A percentile compares a stretch with the other conserved stretches of the same genome.
phyloP scores from a whole-genome alignment of 2,797 vertebrate genomes.

The Petrocephalus sullivani region DNA sequence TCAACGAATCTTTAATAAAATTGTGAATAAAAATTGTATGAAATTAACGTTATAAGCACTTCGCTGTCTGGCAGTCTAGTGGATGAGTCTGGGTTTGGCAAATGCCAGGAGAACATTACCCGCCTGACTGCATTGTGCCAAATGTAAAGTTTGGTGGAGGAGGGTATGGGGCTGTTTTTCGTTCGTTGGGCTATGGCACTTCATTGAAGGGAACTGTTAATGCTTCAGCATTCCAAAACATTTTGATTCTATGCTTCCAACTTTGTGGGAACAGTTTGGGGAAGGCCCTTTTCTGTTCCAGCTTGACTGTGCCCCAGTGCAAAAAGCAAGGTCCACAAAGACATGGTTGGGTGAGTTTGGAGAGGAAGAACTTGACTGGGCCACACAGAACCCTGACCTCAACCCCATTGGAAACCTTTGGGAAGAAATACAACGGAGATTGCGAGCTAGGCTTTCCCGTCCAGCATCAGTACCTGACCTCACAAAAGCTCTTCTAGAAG shows the following conservation, averaged over 20 bases:
- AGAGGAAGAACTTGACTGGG: background rate
- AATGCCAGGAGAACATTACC: background rate
- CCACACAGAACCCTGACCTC: background rate
- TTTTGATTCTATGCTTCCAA: background rate
- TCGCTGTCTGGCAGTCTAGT: background rate
- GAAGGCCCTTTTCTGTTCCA: background rate
- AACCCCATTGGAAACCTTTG: background rate
- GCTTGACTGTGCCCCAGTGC: background rate
- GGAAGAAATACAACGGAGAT: background rate
- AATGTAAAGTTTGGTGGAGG: background rate
- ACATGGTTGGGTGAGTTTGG: background rate
- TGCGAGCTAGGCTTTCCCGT: background rate
- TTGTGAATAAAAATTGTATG: background rate
- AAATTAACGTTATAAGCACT: conserved; percentile 9
- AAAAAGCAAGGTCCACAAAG: background rate
- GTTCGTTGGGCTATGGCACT: background rate
- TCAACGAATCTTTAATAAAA: conserved; percentile 12
- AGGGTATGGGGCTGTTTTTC: background rate
- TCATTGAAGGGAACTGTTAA: background rate
- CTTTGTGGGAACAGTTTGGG: background rate
- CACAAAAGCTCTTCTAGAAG: background rate
- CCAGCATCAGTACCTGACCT: background rate
- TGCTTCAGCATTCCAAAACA: background rate
- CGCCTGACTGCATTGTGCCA: background rate
- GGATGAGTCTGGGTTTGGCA: background rate